Evolutionary conservation across 2,888 invertebrate genomes (phyloP).

Genomic region (Sipha maydis): DNA sequence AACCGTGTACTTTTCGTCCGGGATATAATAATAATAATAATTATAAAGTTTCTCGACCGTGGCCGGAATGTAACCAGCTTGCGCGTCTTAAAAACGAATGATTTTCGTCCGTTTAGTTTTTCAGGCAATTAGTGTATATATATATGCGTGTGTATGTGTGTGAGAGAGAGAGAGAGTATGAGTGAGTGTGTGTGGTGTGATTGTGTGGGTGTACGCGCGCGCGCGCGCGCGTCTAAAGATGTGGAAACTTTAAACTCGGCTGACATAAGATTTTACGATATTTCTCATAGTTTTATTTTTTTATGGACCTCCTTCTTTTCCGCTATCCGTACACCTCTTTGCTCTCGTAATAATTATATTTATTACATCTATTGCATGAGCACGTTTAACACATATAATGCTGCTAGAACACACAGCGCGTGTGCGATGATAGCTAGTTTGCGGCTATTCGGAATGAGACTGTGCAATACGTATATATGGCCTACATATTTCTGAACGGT

Average conservation of each 20-base stretch:
- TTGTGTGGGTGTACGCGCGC: too few species aligned
- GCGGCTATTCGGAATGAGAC: constrained; percentile 21
- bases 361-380: constrained; percentile 9
- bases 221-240: constrained; percentile 7
- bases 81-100: constrained; percentile 59
- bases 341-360: constrained; percentile 39
- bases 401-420: background rate
- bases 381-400: background rate
- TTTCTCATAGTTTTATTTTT: constrained; percentile 27
- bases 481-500: background rate
- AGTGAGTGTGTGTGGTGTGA: background rate
- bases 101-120: constrained; percentile 54
- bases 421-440: background rate
- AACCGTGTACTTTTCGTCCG: constrained; percentile 55
- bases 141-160: background rate
- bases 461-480: background rate
- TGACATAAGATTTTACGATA: constrained; percentile 57
- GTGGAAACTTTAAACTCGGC: constrained; percentile 46
- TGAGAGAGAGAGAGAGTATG: background rate
- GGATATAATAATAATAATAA: constrained; percentile 56
- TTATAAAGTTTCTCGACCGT: constrained; percentile 60
- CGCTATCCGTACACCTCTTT: background rate
- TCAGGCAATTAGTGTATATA: constrained; percentile 39
- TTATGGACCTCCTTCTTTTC: background rate
- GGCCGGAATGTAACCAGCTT: constrained; percentile 59